Conservation (phyloP, 1,140 invertebrate species). For the Goniozus legneri region DNA sequence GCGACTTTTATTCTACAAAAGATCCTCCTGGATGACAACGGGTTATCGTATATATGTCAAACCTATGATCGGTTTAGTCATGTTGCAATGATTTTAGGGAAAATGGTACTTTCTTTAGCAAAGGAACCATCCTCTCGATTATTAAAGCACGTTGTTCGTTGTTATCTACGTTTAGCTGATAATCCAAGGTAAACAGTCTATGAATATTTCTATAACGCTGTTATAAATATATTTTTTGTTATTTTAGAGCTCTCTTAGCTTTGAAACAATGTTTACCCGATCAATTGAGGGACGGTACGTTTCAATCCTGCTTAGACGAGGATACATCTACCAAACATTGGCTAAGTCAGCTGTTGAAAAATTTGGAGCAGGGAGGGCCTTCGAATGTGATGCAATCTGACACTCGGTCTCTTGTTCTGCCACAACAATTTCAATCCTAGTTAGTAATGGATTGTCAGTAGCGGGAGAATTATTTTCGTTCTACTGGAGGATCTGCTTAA, state of each 20-base stretch:
- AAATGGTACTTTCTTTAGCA: slow-evolving; percentile 96
- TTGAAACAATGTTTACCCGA: slow-evolving; percentile 95
- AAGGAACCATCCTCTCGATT: slow-evolving; percentile 95
- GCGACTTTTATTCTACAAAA: slow-evolving; percentile 99
- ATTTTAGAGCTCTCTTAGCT: slow-evolving; percentile 84
- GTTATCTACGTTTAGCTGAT: slow-evolving; percentile 95
- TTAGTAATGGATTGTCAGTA: too few species aligned
- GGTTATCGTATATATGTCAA: slow-evolving; percentile 95
- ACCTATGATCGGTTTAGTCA: slow-evolving; percentile 97
- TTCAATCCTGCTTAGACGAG: slow-evolving; percentile 81
- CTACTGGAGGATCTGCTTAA: too few species aligned
- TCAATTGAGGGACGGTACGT: slow-evolving; percentile 92
- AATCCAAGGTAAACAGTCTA: slow-evolving; percentile 71
- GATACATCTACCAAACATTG: slow-evolving; percentile 95
- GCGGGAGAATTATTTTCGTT: slow-evolving; percentile 23
- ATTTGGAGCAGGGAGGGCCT: too few species aligned
- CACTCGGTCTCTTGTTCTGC: too few species aligned
- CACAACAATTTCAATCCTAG: too few species aligned
- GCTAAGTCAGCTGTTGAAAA: slow-evolving; percentile 89
- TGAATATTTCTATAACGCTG: neutral
- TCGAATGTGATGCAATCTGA: too few species aligned
- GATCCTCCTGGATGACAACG: slow-evolving; percentile 96
- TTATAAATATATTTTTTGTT: slow-evolving; percentile 26
- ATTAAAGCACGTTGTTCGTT: slow-evolving; percentile 97
- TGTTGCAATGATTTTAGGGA: slow-evolving; percentile 96